Percentiles rank a stretch among this genome's conserved stretches.
These are phyloP conservation scores for Pherbina coryleti DNA, from an alignment of 2,888 invertebrate genomes.

Conservation along the genomic window DNA sequence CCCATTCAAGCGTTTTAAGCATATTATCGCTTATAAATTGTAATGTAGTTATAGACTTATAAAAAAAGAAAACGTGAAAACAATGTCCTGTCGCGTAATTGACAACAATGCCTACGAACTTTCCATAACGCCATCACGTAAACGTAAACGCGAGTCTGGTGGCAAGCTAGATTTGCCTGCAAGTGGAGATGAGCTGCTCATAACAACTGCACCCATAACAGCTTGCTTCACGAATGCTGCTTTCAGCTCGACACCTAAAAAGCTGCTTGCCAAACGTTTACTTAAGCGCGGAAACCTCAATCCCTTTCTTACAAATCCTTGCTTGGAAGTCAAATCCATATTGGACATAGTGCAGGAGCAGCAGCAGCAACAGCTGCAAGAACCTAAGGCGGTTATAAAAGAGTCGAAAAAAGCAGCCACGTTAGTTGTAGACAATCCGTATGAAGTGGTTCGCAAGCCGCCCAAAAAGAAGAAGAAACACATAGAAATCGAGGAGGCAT, in stretches of 20 bases:
- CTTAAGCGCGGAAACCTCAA: constrained; percentile 46
- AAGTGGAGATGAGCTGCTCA: not conserved
- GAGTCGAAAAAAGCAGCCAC: not conserved
- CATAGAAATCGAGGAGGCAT: constrained; percentile 55
- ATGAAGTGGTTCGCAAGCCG: constrained; percentile 67
- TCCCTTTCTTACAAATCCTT: constrained; percentile 50
- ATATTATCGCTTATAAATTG: not conserved
- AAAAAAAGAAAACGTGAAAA: not conserved
- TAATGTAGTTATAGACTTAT: not conserved
- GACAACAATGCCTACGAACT: constrained; percentile 24
- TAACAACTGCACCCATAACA: constrained; percentile 28
- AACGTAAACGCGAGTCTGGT: constrained; percentile 64
- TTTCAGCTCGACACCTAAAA: constrained; percentile 67
- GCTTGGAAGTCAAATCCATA: constrained; percentile 66
- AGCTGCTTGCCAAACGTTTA: constrained; percentile 56
- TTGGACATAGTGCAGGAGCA: constrained; percentile 55
- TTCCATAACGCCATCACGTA: constrained; percentile 59
- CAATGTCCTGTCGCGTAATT: constrained; percentile 21
- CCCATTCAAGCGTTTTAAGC: too few species aligned
- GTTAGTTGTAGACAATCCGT: constrained; percentile 58
- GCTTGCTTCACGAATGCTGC: constrained; percentile 65
- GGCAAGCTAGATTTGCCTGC: not conserved
- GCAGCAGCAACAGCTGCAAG: not conserved
- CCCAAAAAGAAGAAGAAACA: constrained; percentile 67
- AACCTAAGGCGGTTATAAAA: not conserved